Evolutionary conservation across 2,888 invertebrate genomes (phyloP), one percentile per base, ranked within the genome.

Genomic region (Tribolium freemani): DNA sequence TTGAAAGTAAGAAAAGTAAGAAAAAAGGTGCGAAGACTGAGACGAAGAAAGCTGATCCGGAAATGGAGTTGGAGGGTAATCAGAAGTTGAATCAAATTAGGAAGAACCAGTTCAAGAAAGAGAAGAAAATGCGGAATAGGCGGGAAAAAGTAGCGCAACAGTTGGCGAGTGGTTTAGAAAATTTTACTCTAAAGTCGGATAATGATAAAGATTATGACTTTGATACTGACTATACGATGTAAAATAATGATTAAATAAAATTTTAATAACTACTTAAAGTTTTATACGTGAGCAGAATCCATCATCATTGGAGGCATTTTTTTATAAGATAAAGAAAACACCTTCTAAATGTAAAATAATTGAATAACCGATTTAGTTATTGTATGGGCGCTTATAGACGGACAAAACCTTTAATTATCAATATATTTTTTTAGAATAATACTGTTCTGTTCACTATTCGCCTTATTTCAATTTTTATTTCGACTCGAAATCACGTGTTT

Each of bases 31-130:
- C 26, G 5, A 73, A 74, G 56, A 69, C 68, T n/a, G 54, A 31
- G 16, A 21, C 13, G 38, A 58, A 69, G 48, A 63, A 64, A 44
- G 13, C 11, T 13, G 91, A 94, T 84, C 91, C 93, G 0, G 89
- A 91, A 82, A 91, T 92, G 88, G 87, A 89, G 56, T 83, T 94
- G 60, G 93, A 93, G 84, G 94, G 94, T 73, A 93, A 93, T 83
- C 88, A 89, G 82, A 88, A 88, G 74, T 81, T 90, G 10, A 92
- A 92, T 80, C 89, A 89, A 81, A 79, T 89, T 0, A 88, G 88
- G 26, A 92, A 92, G 78, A 86, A 89, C 73, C 90, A 91, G 75
- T 91, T 92, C 73, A 93, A 93, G 79, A 93, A 92, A 75, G 88
- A 90, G 77, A 92, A 90, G 79, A 93, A 92, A 79, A 86, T 88